phyloP scores from a whole-genome alignment of 2,888 invertebrate species.

The Nephrotoma appendiculata region DNA sequence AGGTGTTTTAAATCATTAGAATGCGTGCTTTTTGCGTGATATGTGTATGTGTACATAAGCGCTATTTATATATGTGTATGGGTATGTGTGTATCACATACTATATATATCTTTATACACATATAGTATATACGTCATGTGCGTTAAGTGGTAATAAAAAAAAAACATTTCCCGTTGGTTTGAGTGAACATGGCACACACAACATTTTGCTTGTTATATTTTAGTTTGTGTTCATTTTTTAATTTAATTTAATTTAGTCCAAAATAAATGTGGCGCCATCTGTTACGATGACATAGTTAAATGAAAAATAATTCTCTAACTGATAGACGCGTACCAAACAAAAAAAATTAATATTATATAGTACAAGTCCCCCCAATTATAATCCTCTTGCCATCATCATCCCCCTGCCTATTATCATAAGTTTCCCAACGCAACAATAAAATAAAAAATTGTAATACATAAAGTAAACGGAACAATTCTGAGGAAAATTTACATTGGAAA shows the following conservation, averaged over 20 bases:
- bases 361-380: neutral
- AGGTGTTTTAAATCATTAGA: neutral
- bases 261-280: neutral
- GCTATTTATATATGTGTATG: neutral
- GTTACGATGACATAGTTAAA: neutral
- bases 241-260: neutral
- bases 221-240: neutral
- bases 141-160: neutral
- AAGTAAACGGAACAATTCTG: neutral
- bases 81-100: neutral
- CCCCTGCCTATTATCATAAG: neutral
- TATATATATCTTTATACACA: neutral
- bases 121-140: neutral
- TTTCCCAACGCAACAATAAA: neutral
- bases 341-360: neutral
- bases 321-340: neutral
- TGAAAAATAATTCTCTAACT: neutral
- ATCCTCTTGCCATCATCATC: neutral
- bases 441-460: neutral
- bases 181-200: neutral
- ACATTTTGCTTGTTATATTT: neutral
- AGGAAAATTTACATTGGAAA: neutral
- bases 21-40: constrained; percentile 1
- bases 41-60: neutral
- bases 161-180: neutral